phyloP scores from a whole-genome alignment of 2,113 vertebrate genomes.

The Aspidoscelis tigris region DNA sequence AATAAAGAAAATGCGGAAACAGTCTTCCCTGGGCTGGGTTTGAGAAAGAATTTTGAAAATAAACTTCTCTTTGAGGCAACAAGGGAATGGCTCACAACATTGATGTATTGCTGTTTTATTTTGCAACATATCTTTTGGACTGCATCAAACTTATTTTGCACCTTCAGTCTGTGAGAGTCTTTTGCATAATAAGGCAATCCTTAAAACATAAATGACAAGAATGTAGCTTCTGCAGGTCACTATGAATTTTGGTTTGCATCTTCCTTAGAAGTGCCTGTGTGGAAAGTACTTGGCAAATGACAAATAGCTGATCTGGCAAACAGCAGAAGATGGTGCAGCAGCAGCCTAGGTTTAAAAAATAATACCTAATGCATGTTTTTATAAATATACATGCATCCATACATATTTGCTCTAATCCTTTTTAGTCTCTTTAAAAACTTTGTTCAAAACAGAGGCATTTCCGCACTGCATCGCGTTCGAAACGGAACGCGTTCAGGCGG shows the following conservation, averaged over 20 bases:
- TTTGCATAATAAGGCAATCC: not conserved
- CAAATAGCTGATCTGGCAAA: not conserved
- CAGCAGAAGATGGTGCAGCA: not conserved
- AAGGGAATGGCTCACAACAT: not conserved
- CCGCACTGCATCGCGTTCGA: no score
- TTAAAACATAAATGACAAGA: not conserved
- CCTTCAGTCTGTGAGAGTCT: not conserved
- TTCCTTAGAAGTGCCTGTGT: not conserved
- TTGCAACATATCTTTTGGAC: not conserved
- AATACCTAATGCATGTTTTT: not conserved
- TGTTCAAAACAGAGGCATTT: not conserved
- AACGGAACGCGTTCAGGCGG: no score
- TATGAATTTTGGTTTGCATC: not conserved
- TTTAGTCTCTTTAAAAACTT: not conserved
- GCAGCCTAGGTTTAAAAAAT: not conserved
- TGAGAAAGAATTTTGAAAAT: not conserved
- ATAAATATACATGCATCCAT: no score
- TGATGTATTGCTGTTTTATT: not conserved
- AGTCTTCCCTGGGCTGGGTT: not conserved
- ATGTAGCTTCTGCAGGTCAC: not conserved
- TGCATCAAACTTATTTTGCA: not conserved
- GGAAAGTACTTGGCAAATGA: not conserved
- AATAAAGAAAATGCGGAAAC: not conserved
- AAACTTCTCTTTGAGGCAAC: not conserved
- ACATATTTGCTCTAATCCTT: no score